These are phyloP conservation scores for Micromys minutus DNA, from an alignment of 2,113 vertebrate species.

Conservation along the genomic window DNA sequence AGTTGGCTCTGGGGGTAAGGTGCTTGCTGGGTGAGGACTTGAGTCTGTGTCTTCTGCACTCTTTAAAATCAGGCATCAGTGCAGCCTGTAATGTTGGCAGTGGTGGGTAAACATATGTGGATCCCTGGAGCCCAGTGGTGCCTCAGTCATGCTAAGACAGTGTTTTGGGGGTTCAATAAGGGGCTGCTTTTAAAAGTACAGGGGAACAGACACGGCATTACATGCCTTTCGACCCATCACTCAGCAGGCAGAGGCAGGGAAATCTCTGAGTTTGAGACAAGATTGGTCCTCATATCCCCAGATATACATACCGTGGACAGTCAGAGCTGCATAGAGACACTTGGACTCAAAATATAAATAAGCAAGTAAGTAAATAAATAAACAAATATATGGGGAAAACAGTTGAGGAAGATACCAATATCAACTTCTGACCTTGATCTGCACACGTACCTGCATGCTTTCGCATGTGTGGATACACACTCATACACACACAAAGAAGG, in stretches of 20 bases:
- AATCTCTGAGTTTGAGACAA: neutral
- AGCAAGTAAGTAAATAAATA: neutral
- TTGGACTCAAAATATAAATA: neutral
- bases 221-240: neutral
- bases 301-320: neutral
- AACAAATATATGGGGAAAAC: no score
- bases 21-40: neutral
- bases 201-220: neutral
- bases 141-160: neutral
- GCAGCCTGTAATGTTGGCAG: neutral
- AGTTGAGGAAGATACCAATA: neutral
- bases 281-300: neutral
- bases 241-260: neutral
- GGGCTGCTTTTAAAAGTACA: neutral
- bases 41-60: neutral
- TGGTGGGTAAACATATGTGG: no score
- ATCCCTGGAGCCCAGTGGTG: neutral
- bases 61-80: neutral
- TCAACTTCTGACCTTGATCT: no score
- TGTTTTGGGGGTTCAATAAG: neutral
- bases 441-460: neutral
- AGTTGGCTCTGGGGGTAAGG: neutral
- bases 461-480: rapidly evolving
- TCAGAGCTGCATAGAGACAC: neutral
- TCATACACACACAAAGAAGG: no score